These are phyloP conservation scores for Holotrichia oblita DNA, from an alignment of 1,140 invertebrate species.

Conservation along the genomic window DNA sequence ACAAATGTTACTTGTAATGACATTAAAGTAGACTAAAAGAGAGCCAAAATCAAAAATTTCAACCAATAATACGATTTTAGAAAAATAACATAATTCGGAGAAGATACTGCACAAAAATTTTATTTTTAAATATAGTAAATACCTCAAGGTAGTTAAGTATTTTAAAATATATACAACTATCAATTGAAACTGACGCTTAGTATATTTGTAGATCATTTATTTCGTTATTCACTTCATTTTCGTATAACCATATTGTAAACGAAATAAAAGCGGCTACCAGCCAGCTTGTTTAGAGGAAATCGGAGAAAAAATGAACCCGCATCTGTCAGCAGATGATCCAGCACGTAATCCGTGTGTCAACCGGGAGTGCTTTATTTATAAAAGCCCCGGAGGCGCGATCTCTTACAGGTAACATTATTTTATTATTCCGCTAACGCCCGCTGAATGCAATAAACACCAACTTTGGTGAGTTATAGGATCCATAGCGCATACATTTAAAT, in stretches of 20 bases:
- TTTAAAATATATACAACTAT: too few relatives aligned
- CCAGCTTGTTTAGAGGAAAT: neutral
- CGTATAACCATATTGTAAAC: neutral
- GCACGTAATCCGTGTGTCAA: constrained; percentile 21
- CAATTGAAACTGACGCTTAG: neutral
- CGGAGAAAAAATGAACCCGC: neutral
- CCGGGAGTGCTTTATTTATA: constrained; percentile 19
- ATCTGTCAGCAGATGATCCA: neutral
- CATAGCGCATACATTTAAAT: neutral
- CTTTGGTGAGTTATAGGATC: constrained; percentile 24
- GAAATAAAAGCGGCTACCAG: neutral
- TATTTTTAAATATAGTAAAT: too few relatives aligned
- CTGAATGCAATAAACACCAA: constrained; percentile 22
- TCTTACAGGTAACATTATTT: constrained; percentile 25
- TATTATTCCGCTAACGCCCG: constrained; percentile 24
- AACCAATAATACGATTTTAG: too few relatives aligned
- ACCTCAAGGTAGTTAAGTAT: too few relatives aligned
- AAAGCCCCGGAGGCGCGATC: neutral
- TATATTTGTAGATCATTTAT: neutral
- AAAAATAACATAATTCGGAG: too few relatives aligned
- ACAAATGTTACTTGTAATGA: too few relatives aligned
- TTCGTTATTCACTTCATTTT: neutral
- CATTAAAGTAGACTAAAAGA: too few relatives aligned
- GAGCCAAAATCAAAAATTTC: too few relatives aligned
- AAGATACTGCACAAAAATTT: too few relatives aligned